Percentiles rank a stretch among this genome's conserved stretches.
Conservation (phyloP, 2,113 vertebrate genomes). For the Ammodramus savannarum region DNA sequence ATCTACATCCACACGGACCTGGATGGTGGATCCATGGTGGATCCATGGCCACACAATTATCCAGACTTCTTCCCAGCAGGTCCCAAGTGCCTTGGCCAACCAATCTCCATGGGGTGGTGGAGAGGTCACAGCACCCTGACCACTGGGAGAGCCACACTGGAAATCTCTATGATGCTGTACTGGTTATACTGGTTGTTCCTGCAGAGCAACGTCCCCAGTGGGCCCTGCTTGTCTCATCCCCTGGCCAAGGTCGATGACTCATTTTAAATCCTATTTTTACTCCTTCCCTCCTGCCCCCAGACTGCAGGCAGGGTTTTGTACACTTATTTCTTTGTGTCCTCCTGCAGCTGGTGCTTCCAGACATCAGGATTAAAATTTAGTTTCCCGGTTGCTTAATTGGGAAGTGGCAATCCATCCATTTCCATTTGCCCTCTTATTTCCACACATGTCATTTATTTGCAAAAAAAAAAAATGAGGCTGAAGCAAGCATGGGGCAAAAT, state of each 20-base stretch:
- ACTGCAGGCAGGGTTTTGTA: background rate
- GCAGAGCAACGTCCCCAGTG: background rate
- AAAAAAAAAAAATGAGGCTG: background rate
- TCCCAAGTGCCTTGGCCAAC: background rate
- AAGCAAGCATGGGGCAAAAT: background rate
- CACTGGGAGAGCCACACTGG: background rate
- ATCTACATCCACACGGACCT: rapidly evolving
- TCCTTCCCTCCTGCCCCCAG: background rate
- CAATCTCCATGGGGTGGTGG: rapidly evolving
- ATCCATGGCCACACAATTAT: background rate
- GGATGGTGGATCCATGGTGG: background rate
- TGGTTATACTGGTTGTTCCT: background rate
- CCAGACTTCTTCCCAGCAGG: background rate
- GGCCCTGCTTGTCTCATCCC: background rate
- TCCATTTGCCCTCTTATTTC: background rate
- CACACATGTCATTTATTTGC: background rate
- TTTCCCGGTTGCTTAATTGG: slow-evolving; percentile 7
- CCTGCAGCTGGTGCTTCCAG: slow-evolving; percentile 28
- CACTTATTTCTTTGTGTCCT: slow-evolving; percentile 20
- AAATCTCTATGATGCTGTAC: background rate
- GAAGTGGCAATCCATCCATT: background rate
- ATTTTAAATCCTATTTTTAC: slow-evolving; percentile 5
- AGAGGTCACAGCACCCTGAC: background rate
- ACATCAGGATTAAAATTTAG: background rate
- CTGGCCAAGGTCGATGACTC: background rate